Conservation (phyloP, 2,888 invertebrate genomes). For the Leptogaster cylindrica region DNA sequence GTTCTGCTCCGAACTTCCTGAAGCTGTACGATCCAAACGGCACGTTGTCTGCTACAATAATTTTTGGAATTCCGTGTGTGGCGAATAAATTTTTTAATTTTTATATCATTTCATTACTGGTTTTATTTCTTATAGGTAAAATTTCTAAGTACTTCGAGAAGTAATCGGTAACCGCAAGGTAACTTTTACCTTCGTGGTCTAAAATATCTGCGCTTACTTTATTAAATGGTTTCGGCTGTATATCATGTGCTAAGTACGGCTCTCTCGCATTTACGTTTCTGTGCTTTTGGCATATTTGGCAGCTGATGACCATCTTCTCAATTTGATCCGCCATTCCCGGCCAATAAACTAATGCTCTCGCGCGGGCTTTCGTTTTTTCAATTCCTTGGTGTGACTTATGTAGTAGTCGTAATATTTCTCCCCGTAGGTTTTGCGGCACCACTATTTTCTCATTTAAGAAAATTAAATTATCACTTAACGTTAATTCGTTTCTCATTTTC, state of each 20-base stretch:
- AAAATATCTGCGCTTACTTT: slow-evolving; percentile 51
- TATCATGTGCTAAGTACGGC: slow-evolving; percentile 1
- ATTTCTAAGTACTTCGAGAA: slow-evolving; percentile 48
- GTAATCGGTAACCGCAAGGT: slow-evolving; percentile 49
- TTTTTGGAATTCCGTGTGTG: slow-evolving; percentile 47
- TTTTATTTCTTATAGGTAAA: not conserved
- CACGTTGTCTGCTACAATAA: no score
- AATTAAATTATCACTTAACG: not conserved
- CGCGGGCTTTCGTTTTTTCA: slow-evolving; percentile 35
- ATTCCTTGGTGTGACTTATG: slow-evolving; percentile 24
- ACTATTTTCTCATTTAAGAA: slow-evolving; percentile 5
- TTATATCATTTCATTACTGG: not conserved
- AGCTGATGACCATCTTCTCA: slow-evolving; percentile 19
- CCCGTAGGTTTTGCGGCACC: not conserved
- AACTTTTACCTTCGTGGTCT: slow-evolving; percentile 27
- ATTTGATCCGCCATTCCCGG: slow-evolving; percentile 15
- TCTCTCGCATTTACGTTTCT: slow-evolving; percentile 6
- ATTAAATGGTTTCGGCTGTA: slow-evolving; percentile 27
- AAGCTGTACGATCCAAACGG: no score
- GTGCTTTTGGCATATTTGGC: slow-evolving; percentile 34
- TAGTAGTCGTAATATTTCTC: not conserved
- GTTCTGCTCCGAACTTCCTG: no score
- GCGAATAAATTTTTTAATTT: slow-evolving; percentile 1
- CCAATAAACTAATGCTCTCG: slow-evolving; percentile 39
- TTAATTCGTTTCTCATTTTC: not conserved